Evolutionary conservation across 2,888 invertebrate genomes (phyloP), one percentile per base, ranked within the genome.

Genomic region (Scrobipalpa costella): DNA sequence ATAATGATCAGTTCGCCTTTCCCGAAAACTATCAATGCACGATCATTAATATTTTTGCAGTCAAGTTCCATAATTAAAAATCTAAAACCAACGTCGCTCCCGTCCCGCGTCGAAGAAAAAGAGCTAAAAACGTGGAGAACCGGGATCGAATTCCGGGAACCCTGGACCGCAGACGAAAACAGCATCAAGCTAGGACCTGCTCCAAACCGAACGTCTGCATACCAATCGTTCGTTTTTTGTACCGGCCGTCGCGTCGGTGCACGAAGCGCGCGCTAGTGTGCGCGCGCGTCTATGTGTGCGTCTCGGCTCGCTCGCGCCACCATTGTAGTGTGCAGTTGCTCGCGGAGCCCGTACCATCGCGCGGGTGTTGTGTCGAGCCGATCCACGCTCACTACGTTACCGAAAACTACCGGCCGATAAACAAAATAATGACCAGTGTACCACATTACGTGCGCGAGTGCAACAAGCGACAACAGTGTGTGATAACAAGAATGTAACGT

Each of bases 181-280:
- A 89, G 90, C 90, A 89, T 86, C 89, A 87, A 88, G 86, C 85
- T 85, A 86, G 90, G 90, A 90, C 90, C 90, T 90, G 90, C 89
- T 88, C 87, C 84, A 88, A 90, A 88, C 88, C 88, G 84, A 90
- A 89, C 89, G 91, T 90, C 91, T 90, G 90, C 91, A 91, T 91
- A 91, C 91, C 91, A 89, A 91, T 91, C 90, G 88, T 84, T 84
- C 84, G 89, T 90, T 91, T 91, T 91, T 91, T 91, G 88, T 88
- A 88, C 83, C 81, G 83, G 78, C 78, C 77, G 76, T 81, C 84
- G 81, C 84, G 84, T 86, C 85, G 81, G 71, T 67, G 66, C 63
- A 36, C 63, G 61, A 49, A 66, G 65, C 65, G 67, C 64, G 69
- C 78, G 85, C 83, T 85, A 79, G 86, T 74, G 87, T 77, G 78